phyloP scores from a whole-genome alignment of 2,113 vertebrate genomes.

The Sylvia atricapilla region DNA sequence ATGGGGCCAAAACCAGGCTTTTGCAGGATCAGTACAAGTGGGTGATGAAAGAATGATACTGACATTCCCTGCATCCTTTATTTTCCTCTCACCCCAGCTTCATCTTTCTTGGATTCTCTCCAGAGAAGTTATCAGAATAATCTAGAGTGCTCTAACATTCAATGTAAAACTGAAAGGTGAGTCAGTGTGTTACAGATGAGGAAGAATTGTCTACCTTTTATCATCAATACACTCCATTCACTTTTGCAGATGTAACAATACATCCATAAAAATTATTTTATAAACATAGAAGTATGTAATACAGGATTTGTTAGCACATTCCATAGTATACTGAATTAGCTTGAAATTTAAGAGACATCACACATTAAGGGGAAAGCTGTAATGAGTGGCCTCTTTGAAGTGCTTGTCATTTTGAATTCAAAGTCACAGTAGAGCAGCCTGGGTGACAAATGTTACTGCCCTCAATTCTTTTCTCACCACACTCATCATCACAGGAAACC shows the following conservation, averaged over 20 bases:
- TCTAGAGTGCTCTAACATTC: background rate
- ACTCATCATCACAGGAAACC: background rate
- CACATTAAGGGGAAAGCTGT: background rate
- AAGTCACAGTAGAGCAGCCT: background rate
- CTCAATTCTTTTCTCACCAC: background rate
- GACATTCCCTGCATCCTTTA: background rate
- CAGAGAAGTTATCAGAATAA: background rate
- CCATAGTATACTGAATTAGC: background rate
- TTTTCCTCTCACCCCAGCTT: background rate
- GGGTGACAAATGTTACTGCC: background rate
- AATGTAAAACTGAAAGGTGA: background rate
- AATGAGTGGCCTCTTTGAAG: background rate
- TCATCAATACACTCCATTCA: background rate
- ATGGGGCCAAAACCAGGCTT: background rate
- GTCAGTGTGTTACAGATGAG: background rate
- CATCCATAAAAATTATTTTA: background rate
- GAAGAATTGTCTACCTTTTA: background rate
- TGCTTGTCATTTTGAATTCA: background rate
- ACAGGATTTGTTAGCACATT: background rate
- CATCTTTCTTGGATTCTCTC: background rate
- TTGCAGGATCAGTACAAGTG: background rate
- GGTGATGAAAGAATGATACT: background rate
- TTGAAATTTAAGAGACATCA: background rate
- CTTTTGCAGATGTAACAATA: background rate
- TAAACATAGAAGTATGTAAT: background rate